phyloP scores from a whole-genome alignment of 2,888 invertebrate genomes.

The Thera britannica region DNA sequence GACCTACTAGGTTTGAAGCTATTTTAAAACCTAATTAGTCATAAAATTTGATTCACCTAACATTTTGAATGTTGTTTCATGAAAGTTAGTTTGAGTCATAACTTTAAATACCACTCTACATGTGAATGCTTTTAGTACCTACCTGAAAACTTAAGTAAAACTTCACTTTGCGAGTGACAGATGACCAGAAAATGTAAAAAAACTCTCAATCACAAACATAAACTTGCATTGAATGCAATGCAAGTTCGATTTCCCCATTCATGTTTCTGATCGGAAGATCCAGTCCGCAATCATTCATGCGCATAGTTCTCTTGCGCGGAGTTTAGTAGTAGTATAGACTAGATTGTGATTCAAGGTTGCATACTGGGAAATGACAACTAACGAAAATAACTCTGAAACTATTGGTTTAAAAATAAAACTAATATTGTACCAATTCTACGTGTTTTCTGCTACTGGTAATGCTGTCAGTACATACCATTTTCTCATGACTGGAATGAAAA shows the following conservation, averaged over 20 bases:
- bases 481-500: background rate
- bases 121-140: background rate
- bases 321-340: background rate
- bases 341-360: conserved; percentile 36
- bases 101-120: background rate
- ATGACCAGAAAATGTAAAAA: no score
- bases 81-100: conserved; percentile 9
- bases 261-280: no score
- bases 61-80: conserved; percentile 4
- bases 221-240: no score
- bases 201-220: no score
- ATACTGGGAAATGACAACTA: conserved; percentile 53
- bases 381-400: conserved; percentile 44
- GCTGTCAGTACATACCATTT: no score
- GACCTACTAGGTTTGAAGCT: background rate
- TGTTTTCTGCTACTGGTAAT: background rate
- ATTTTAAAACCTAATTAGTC: background rate
- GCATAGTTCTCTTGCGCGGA: no score
- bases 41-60: conserved; percentile 8
- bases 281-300: no score
- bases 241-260: no score
- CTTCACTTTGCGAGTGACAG: no score
- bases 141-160: background rate
- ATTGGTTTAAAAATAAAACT: conserved; percentile 26
- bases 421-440: background rate